Evolutionary conservation across 1,140 invertebrate genomes (phyloP), one percentile per base, ranked within the genome.

Genomic region (Hyposmocoma kahamanoa): DNA sequence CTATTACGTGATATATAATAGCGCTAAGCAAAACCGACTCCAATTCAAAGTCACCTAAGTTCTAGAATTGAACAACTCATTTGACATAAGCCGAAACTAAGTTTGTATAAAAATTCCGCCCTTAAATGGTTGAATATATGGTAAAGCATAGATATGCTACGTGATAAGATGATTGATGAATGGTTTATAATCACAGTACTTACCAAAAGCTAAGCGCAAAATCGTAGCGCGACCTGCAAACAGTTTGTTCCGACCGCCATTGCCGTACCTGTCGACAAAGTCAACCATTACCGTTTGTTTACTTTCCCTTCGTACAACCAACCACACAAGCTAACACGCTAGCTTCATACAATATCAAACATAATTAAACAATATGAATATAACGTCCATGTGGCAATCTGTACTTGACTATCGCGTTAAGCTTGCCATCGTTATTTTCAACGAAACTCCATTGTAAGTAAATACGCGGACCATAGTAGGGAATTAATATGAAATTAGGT

Each of bases 181-280:
- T 6, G 24, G 11, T 6, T 11, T 26, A 11, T 11, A 26, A 26
- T 26, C 24, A 26, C 24, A 17, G 8, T 43, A 53, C 63, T 62
- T n/a, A 72, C 68, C 62, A 52, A 56, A 68, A 59, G 56, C 59
- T 44, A 50, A 50, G 41, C 42, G 28, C 13, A 43, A 55, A 62
- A 39, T 42, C 50, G 52, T 47, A 60, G 53, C 36, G 42, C 30
- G 45, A 41, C 50, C 32, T 56, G 54, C 46, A 56, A 38, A 42
- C 38, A 22, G 34, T 41, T 15, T 45, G 42, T 32, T 45, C 43
- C 54, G 34, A 55, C 34, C 50, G 56, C 58, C 69, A 69, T 63
- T 44, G 53, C 56, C n/a, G n/a, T 62, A 72, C 59, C 68, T 72
- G 64, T 47, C 55, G 62, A 58, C 43, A 30, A 59, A 59, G 52